phyloP scores from a whole-genome alignment of 2,888 invertebrate species.

The Lathronympha strigana region DNA sequence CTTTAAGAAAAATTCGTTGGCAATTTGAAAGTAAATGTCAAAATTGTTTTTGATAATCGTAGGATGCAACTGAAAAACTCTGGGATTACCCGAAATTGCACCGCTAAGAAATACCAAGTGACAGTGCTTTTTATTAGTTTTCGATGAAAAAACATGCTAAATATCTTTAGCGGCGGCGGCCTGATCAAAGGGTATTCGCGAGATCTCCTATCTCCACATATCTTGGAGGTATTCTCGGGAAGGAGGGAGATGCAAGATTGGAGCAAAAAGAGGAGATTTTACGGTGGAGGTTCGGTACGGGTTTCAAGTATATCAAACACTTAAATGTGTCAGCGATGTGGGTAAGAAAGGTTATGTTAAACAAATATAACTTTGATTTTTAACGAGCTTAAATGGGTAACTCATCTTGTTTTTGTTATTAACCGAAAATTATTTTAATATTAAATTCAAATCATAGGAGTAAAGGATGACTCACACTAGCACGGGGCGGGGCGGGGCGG shows the following conservation, averaged over 20 bases:
- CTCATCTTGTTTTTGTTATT: not conserved
- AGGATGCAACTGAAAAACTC: slow-evolving; percentile 62
- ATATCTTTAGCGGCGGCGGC: slow-evolving; percentile 74
- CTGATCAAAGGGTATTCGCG: slow-evolving; percentile 74
- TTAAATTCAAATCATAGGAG: not conserved
- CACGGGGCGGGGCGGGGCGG: no score
- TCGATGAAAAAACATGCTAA: slow-evolving; percentile 67
- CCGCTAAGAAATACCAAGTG: slow-evolving; percentile 67
- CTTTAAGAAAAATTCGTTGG: slow-evolving; percentile 30
- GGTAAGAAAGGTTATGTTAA: slow-evolving; percentile 34
- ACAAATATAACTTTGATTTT: slow-evolving; percentile 35
- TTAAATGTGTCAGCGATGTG: slow-evolving; percentile 35
- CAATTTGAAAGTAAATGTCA: slow-evolving; percentile 29
- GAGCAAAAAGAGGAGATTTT: slow-evolving; percentile 33
- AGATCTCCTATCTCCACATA: slow-evolving; percentile 59
- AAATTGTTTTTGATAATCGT: slow-evolving; percentile 59
- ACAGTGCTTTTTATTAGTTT: slow-evolving; percentile 71
- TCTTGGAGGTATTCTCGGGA: slow-evolving; percentile 33
- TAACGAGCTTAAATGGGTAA: slow-evolving; percentile 10
- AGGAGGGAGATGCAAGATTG: slow-evolving; percentile 20
- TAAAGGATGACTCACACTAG: no score
- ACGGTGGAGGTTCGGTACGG: slow-evolving; percentile 51
- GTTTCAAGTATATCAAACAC: slow-evolving; percentile 40
- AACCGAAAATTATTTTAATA: not conserved
- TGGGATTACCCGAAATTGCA: slow-evolving; percentile 76